These are phyloP conservation scores for Monarcha castaneiventris DNA, from an alignment of 2,113 vertebrate genomes.

Conservation along the genomic window DNA sequence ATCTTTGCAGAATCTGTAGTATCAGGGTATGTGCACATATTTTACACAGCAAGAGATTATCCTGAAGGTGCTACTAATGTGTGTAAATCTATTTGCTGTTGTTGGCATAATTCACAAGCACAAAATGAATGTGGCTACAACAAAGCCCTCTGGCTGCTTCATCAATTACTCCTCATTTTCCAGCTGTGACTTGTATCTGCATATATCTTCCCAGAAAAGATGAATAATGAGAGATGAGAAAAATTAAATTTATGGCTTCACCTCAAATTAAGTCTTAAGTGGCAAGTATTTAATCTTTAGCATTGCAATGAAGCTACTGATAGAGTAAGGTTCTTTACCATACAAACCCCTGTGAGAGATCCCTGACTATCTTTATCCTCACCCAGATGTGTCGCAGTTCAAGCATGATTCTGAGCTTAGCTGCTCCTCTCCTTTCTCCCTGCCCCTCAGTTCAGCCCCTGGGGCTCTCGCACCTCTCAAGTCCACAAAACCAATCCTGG, in stretches of 20 bases:
- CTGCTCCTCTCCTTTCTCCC: background rate
- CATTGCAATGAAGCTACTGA: background rate
- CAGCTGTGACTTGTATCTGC: background rate
- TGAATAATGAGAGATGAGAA: background rate
- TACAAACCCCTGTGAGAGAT: background rate
- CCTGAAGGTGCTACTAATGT: background rate
- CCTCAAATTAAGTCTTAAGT: conserved; percentile 11
- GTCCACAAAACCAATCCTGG: background rate
- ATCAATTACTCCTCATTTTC: conserved; percentile 8
- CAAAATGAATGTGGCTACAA: background rate
- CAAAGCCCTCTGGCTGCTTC: conserved; percentile 6
- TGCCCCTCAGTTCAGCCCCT: background rate
- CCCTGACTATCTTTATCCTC: background rate
- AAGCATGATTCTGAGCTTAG: background rate
- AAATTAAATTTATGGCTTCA: background rate
- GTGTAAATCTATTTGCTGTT: background rate
- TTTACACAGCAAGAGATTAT: background rate
- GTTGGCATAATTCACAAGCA: background rate
- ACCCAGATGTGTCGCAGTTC: background rate
- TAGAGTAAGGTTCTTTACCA: background rate
- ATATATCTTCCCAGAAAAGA: background rate
- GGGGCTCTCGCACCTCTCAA: background rate
- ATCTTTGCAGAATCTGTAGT: background rate
- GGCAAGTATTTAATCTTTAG: background rate
- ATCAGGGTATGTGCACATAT: background rate